Evolutionary conservation across 2,888 invertebrate species (phyloP).

Genomic region (Actias luna): DNA sequence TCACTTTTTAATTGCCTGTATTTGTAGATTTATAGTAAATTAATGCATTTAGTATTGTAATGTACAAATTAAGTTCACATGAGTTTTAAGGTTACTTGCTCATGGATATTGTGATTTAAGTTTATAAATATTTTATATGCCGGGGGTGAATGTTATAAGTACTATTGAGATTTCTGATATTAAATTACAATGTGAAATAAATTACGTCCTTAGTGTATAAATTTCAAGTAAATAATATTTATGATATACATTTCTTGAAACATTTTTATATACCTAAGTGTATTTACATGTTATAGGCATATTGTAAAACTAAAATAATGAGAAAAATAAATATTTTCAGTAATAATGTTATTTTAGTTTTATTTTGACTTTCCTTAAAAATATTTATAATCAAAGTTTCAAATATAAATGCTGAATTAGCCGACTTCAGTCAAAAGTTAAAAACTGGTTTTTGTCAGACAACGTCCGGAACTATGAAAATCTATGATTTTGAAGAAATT

Average conservation of each 20-base stretch:
- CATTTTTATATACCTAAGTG: constrained; percentile 14
- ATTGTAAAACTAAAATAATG: constrained; percentile 34
- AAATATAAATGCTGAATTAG: neutral
- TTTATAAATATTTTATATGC: constrained; percentile 20
- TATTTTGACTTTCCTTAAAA: neutral
- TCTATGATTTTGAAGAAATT: too few species aligned
- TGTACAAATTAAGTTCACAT: constrained; percentile 76
- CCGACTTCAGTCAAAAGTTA: too few species aligned
- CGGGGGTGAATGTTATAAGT: constrained; percentile 28
- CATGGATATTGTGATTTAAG: constrained; percentile 70
- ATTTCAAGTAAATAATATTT: constrained; percentile 41
- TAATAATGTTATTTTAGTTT: constrained; percentile 23
- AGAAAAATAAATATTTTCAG: constrained; percentile 25
- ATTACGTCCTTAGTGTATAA: constrained; percentile 52
- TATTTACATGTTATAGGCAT: constrained; percentile 24
- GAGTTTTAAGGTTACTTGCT: constrained; percentile 52
- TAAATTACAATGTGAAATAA: constrained; percentile 35
- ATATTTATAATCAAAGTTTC: neutral
- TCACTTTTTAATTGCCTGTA: constrained; percentile 41
- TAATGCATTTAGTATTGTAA: constrained; percentile 71
- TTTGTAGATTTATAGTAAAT: constrained; percentile 42
- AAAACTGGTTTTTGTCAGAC: too few species aligned
- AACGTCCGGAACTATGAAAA: too few species aligned
- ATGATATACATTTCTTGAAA: constrained; percentile 39
- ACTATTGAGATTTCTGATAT: constrained; percentile 36